These are phyloP conservation scores for Chromobotia macracanthus DNA, from an alignment of 2,797 vertebrate genomes.

Conservation along the genomic window DNA sequence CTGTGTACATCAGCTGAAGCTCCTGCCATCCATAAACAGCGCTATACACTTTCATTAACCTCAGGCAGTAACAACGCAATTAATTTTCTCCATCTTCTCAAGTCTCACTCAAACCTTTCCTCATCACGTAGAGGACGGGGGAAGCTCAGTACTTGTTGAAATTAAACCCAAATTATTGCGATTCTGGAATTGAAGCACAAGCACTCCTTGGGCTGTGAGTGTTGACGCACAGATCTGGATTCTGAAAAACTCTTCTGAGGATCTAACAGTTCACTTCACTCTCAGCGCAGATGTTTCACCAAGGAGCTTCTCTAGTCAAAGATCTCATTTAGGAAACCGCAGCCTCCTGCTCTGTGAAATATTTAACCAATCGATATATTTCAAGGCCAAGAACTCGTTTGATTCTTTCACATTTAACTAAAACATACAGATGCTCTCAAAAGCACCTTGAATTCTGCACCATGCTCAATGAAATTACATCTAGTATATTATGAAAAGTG, in stretches of 20 bases:
- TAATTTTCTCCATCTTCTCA: slow-evolving; percentile 44
- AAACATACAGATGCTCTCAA: neutral
- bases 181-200: neutral
- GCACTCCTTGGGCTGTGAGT: neutral
- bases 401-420: neutral
- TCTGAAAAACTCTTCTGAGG: neutral
- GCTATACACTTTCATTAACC: slow-evolving; percentile 52
- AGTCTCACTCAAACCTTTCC: slow-evolving; percentile 27
- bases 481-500: neutral
- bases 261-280: neutral
- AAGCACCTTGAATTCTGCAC: neutral
- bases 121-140: slow-evolving; percentile 17
- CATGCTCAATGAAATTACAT: slow-evolving; percentile 3
- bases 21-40: slow-evolving; percentile 39
- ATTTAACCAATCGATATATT: slow-evolving; percentile 18
- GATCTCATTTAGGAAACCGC: neutral
- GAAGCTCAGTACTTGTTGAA: slow-evolving; percentile 4
- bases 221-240: neutral
- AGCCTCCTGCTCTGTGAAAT: neutral
- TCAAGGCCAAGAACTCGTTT: slow-evolving; percentile 10
- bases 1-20: slow-evolving; percentile 28
- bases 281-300: neutral
- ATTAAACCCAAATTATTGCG: slow-evolving; percentile 14
- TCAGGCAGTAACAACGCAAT: slow-evolving; percentile 41
- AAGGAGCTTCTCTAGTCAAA: neutral